phyloP scores from a whole-genome alignment of 2,888 invertebrate species.

The Parnassius orleans region DNA sequence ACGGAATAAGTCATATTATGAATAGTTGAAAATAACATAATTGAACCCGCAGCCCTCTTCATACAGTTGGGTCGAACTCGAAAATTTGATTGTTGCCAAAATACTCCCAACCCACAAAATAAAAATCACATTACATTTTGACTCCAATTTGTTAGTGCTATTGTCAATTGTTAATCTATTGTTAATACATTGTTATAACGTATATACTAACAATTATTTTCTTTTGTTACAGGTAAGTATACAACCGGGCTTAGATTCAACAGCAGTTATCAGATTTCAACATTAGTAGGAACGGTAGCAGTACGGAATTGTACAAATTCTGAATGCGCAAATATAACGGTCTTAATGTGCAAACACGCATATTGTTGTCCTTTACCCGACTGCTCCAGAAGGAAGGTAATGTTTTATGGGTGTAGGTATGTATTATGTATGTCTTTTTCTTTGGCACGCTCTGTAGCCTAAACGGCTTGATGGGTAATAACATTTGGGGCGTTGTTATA shows the following conservation, averaged over 20 bases:
- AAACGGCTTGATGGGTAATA: too few relatives aligned
- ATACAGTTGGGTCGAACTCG: constrained; percentile 54
- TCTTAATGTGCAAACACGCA: too few relatives aligned
- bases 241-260: not conserved
- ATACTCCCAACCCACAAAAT: constrained; percentile 52
- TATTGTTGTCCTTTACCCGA: too few relatives aligned
- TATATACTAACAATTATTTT: constrained; percentile 32
- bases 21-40: constrained; percentile 7
- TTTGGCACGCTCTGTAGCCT: too few relatives aligned
- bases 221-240: constrained; percentile 68
- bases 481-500: too few relatives aligned
- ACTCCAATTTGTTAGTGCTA: not conserved
- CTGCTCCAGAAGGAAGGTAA: too few relatives aligned
- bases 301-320: not conserved
- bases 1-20: constrained; percentile 35
- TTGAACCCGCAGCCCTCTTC: constrained; percentile 46
- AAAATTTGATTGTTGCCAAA: constrained; percentile 58
- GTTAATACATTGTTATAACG: constrained; percentile 9
- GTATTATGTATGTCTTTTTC: too few relatives aligned
- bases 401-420: too few relatives aligned
- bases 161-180: not conserved
- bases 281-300: not conserved
- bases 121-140: not conserved
- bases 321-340: too few relatives aligned
- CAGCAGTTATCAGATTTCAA: not conserved